phyloP scores from a whole-genome alignment of 2,888 invertebrate genomes.

The Lacanobia wlatinum region DNA sequence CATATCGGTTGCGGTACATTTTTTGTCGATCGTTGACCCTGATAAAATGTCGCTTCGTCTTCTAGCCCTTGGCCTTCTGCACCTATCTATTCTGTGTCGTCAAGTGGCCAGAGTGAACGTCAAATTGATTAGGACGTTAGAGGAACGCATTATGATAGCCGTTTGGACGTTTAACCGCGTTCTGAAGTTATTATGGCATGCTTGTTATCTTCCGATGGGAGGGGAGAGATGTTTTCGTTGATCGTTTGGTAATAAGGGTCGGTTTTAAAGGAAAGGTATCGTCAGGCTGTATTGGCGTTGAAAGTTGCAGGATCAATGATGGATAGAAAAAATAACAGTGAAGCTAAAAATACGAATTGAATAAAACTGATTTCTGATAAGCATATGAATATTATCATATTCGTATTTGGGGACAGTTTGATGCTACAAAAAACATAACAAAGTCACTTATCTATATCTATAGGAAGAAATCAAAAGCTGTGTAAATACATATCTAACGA shows the following conservation, averaged over 20 bases:
- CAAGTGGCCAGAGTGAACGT: constrained; percentile 41
- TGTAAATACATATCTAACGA: too few relatives aligned
- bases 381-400: not conserved
- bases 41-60: not conserved
- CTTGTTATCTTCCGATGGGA: constrained; percentile 11
- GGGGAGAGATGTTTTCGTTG: not conserved
- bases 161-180: constrained; percentile 32
- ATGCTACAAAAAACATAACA: not conserved
- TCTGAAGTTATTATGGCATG: constrained; percentile 25
- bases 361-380: not conserved
- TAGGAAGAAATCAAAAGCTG: too few relatives aligned
- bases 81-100: not conserved
- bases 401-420: not conserved
- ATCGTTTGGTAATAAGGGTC: constrained; percentile 6
- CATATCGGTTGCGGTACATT: not conserved
- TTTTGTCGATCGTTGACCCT: not conserved
- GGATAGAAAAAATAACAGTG: not conserved
- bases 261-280: not conserved
- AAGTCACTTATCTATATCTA: too few relatives aligned
- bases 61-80: not conserved
- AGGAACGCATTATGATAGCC: constrained; percentile 39
- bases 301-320: not conserved
- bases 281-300: not conserved
- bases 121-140: constrained; percentile 61
- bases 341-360: not conserved